Percentiles rank a stretch among this genome's conserved stretches.
These are phyloP conservation scores for Aphelenchoides bicaudatus DNA, from an alignment of 2,888 invertebrate genomes.

Conservation along the genomic window DNA sequence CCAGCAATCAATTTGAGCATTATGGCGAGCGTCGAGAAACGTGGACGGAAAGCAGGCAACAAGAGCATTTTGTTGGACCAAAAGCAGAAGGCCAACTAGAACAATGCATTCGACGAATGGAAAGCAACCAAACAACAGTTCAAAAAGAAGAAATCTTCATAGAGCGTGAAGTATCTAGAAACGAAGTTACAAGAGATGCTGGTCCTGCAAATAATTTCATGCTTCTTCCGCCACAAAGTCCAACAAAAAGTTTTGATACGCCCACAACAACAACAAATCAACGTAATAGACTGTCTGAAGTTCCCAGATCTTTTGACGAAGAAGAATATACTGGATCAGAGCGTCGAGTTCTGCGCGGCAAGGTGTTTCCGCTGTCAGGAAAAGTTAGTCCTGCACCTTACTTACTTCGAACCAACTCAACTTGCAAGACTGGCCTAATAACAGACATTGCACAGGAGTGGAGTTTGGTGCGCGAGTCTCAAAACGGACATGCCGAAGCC, in stretches of 20 bases:
- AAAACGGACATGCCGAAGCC: constrained; percentile 21
- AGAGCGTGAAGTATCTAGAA: too few relatives aligned
- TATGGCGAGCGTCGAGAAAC: too few relatives aligned
- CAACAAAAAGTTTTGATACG: too few relatives aligned
- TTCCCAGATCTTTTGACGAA: neutral
- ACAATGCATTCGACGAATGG: neutral
- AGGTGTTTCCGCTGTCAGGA: constrained; percentile 2
- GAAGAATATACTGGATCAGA: constrained; percentile 9
- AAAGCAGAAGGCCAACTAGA: neutral
- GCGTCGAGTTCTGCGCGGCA: neutral
- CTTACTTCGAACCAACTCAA: constrained; percentile 21
- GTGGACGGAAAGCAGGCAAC: too few relatives aligned
- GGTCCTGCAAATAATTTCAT: too few relatives aligned
- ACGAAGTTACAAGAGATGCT: too few relatives aligned
- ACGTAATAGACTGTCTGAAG: neutral
- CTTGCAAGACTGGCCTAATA: constrained; percentile 25
- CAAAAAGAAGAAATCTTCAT: too few relatives aligned
- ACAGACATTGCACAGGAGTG: constrained; percentile 37
- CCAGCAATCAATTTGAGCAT: too few relatives aligned
- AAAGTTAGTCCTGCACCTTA: constrained; percentile 18
- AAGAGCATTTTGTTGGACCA: too few relatives aligned
- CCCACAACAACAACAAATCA: too few relatives aligned
- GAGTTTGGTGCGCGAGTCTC: constrained; percentile 28
- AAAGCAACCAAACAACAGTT: too few relatives aligned
- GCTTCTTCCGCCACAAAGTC: too few relatives aligned